Evolutionary conservation across 2,113 vertebrate species (phyloP), one percentile per base, ranked within the genome.

Genomic region (Leuciscus idus): DNA sequence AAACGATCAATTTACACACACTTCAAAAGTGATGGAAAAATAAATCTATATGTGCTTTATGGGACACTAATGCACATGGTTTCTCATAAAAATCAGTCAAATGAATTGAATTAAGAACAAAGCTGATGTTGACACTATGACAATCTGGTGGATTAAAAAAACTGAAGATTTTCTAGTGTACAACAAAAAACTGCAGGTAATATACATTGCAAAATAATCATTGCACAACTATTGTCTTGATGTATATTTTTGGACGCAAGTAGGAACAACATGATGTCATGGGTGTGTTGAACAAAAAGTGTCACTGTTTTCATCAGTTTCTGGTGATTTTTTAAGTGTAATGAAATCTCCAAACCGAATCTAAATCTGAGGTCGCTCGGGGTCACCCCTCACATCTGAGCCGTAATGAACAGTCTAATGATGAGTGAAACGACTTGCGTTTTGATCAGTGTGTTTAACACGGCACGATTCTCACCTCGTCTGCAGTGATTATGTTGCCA

Each of bases 21-120:
- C 81, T 55, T 77, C 76, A 75, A 23, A 75, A 19, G 4, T 78
- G 66, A 87, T 86, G 36, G 74, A 72, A 78, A 59, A 80, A 74
- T 3, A 75, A 39, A 84, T 86, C 33, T 48, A 68, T 59, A 70
- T 62, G 43, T 55, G 64, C 30, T 13, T 39, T 55, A 61, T 52
- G 73, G 50, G 36, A 84, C 33, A 46, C 11, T n/a, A 21, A 23
- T 48, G 46, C 2, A 59, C 26, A 36, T 12, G 19, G 8, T 30
- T 66, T 82, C 61, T 46, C 79, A 30, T 48, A 13, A 81, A 7
- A 28, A 26, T 46, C 23, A 43, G 21, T 39, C 23, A 64, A 36
- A 66, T 3, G 0, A 9, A 80, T 80, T 17, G 2, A 80, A 61
- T 61, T 11, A n/a, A 43, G 9, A 68, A 68, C 64, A 75, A 26